Evolutionary conservation across 2,888 invertebrate species (phyloP).

Genomic region (Pristionchus fissidentatus): DNA sequence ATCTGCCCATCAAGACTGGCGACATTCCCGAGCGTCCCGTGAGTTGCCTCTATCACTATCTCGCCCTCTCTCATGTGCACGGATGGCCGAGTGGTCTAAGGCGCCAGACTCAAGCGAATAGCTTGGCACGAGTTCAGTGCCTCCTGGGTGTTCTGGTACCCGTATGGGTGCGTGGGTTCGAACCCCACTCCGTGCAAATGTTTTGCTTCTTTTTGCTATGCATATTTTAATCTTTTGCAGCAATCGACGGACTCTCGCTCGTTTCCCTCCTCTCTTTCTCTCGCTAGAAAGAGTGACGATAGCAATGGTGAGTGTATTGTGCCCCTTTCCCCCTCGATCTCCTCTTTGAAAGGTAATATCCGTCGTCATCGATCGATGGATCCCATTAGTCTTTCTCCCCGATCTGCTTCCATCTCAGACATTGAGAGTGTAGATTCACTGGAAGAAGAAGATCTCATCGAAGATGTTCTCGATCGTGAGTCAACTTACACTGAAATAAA

Average conservation of each 20-base stretch:
- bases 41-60: neutral
- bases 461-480: slow-evolving; percentile 39
- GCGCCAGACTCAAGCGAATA: slow-evolving; percentile 76
- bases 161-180: slow-evolving; percentile 48
- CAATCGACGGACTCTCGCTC: slow-evolving; percentile 31
- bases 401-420: slow-evolving; percentile 10
- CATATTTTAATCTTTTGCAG: slow-evolving; percentile 1
- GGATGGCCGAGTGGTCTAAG: slow-evolving; percentile 77
- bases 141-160: slow-evolving; percentile 48
- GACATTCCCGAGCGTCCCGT: slow-evolving; percentile 31
- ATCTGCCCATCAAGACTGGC: slow-evolving; percentile 52
- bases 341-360: neutral
- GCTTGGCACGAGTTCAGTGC: slow-evolving; percentile 49
- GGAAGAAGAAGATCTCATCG: slow-evolving; percentile 38
- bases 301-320: neutral
- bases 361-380: slow-evolving; percentile 28
- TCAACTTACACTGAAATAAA: neutral
- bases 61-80: slow-evolving; percentile 28
- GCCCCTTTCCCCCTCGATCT: neutral
- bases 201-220: neutral
- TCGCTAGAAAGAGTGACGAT: neutral
- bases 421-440: slow-evolving; percentile 13
- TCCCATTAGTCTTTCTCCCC: neutral
- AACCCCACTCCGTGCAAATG: slow-evolving; percentile 48
- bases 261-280: slow-evolving; percentile 16